Percentiles rank a stretch among this genome's conserved stretches.
Evolutionary conservation across 1,140 invertebrate genomes (phyloP).

Genomic region (Polypedilum pembai): DNA sequence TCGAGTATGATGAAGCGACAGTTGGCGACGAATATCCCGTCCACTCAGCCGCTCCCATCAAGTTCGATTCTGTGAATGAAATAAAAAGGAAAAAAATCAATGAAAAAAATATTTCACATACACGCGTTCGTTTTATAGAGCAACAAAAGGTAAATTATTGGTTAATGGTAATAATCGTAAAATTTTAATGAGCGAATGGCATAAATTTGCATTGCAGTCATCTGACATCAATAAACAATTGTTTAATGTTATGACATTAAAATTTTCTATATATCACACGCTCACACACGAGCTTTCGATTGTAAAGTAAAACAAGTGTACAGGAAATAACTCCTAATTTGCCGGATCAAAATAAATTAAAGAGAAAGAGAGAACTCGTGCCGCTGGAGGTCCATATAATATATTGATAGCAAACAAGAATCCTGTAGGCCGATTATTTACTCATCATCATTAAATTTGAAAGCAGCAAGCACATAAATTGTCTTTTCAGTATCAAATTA

Average conservation of each 20-base stretch:
- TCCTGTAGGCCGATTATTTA: background rate
- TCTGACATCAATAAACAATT: conserved; percentile 4
- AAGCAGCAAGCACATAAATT: background rate
- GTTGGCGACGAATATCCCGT: conserved; percentile 35
- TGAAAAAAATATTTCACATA: background rate
- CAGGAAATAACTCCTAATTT: background rate
- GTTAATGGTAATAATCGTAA: conserved; percentile 20
- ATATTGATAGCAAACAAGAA: background rate
- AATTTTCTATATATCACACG: no score
- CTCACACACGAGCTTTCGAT: no score
- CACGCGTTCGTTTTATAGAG: background rate
- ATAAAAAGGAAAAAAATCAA: conserved; percentile 30
- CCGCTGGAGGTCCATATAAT: background rate
- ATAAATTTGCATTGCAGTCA: background rate
- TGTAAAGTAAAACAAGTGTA: background rate
- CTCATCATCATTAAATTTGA: conserved; percentile 19
- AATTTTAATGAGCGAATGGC: background rate
- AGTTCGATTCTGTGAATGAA: conserved; percentile 40
- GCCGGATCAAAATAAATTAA: background rate
- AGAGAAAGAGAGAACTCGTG: background rate
- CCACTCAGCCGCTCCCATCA: conserved; percentile 45
- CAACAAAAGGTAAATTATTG: background rate
- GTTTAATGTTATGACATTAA: background rate
- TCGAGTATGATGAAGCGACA: conserved; percentile 25
- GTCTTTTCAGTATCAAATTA: background rate